Percentiles rank a stretch among this genome's conserved stretches.
Conservation (phyloP, 2,113 vertebrate genomes). For the Calidris pygmaea region DNA sequence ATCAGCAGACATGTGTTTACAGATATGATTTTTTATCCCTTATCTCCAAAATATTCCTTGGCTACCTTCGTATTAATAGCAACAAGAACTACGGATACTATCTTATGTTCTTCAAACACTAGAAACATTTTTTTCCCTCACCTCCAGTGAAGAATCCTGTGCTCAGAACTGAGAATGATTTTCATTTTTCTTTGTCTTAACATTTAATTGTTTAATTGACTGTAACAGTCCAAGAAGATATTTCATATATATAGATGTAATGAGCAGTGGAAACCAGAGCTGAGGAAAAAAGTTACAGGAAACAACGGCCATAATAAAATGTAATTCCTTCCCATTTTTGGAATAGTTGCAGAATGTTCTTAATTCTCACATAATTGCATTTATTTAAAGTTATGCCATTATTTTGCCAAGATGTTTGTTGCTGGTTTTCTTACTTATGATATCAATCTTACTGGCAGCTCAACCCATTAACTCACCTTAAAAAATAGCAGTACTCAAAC, state of each 20-base stretch:
- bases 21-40: background rate
- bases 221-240: background rate
- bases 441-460: background rate
- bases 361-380: background rate
- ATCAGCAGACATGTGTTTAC: background rate
- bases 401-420: background rate
- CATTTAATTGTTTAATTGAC: background rate
- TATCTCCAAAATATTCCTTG: background rate
- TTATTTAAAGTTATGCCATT: background rate
- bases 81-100: background rate
- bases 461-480: background rate
- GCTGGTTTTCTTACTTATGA: background rate
- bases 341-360: background rate
- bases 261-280: background rate
- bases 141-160: background rate
- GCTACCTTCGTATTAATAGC: background rate
- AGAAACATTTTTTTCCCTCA: background rate
- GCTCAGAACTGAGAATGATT: background rate
- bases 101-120: background rate
- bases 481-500: background rate
- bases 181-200: background rate
- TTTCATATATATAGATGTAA: background rate
- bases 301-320: background rate
- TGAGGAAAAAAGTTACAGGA: background rate
- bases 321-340: background rate